Base-by-base conservation (phyloP, 1,140 invertebrate genomes). In the Lepeophtheirus salmonis region DNA sequence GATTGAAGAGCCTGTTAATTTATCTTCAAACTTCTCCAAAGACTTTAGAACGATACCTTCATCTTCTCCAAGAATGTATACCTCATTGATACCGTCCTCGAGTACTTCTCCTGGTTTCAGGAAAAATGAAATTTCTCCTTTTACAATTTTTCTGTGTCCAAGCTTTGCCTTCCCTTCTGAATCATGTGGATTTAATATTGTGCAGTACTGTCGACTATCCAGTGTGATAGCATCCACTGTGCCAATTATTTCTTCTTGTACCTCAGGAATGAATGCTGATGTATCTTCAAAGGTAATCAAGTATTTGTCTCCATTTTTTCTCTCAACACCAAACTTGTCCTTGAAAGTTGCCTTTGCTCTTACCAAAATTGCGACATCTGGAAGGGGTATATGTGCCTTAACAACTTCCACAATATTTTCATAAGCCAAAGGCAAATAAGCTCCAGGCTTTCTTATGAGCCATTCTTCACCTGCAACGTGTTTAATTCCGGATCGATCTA, bases 271-370 rank as follows among this genome's bases (percentile, higher is more conserved):
- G 63, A 75, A 74, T 13, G 72, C 71, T 64, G 77, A 74, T 24
- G 72, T 59, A 60, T 74, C 73, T 1, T 64, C 62, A 62, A 73
- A 66, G 41, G 69, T 75, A 18, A 77, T 71, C 23, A 77, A 62
- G 75, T 75, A 77, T 64, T 77, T 74, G 64, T 77, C 75, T 48
- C 75, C 75, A 66, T 74, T 75, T 63, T 75, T 74, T n/a, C 75
- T 63, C 0, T 62, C 62, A 6, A 70, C 66, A 14, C 68, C 70
- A 66, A 71, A 72, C 51, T 71, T 69, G 69, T 77, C 75, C 30
- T 65, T 71, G 65, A 74, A 76, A 41, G 74, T 74, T 60, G 67
- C 68, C 16, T 71, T 60, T 4, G 75, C 69, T 25, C 68, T 64
- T 65, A 77, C 68, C 60, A 75, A 73, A 3, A 77, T 65, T 21